Conservation (phyloP, 1,140 invertebrate species). For the Papilio dardanus region DNA sequence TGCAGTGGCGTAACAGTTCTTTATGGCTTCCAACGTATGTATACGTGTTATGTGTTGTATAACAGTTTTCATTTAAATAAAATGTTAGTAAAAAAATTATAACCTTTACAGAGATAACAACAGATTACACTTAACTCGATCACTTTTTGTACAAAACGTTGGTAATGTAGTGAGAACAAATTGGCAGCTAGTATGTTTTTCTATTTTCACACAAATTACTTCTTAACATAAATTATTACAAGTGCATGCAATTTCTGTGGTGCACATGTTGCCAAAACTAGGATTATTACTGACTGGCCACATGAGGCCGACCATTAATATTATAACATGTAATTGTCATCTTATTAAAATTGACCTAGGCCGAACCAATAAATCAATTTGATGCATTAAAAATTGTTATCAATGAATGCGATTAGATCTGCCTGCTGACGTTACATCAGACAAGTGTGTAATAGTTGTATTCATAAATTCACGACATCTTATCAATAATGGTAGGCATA, state of each 20-base stretch:
- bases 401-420: not conserved
- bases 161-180: constrained; percentile 44
- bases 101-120: not conserved
- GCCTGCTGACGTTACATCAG: not conserved
- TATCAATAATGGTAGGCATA: not conserved
- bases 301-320: constrained; percentile 34
- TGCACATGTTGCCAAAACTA: constrained; percentile 53
- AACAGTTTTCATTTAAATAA: not conserved
- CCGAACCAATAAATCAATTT: not conserved
- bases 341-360: constrained; percentile 24
- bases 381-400: not conserved
- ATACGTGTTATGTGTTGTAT: too few relatives aligned
- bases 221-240: constrained; percentile 53
- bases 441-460: not conserved
- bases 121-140: not conserved
- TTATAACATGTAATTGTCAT: constrained; percentile 31
- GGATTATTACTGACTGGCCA: constrained; percentile 51
- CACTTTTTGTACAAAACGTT: constrained; percentile 32
- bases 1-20: not conserved
- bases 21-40: not conserved
- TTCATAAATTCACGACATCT: not conserved
- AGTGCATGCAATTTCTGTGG: constrained; percentile 37
- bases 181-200: constrained; percentile 53
- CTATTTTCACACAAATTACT: constrained; percentile 57
- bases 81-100: not conserved